Evolutionary conservation across 2,113 vertebrate genomes (phyloP), one percentile per base, ranked within the genome.

Genomic region (Sapayoa aenigma): DNA sequence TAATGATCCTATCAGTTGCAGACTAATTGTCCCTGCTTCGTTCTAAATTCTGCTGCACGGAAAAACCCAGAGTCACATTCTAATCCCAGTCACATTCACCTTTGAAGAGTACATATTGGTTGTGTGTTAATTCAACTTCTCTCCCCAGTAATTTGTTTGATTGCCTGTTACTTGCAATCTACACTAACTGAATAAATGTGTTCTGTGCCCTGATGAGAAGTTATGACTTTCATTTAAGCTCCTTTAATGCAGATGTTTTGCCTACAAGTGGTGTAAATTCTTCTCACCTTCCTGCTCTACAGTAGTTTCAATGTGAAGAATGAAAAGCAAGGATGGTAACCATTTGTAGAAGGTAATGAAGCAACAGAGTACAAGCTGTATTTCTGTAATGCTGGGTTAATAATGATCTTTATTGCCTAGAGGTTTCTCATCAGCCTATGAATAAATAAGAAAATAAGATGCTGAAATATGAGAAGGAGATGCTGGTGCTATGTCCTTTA

Each of bases 41-140:
- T 66, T 49, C 44, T 96, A 76, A 96, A 95, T 93, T 95, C 66
- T 95, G 63, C 83, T 81, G 93, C 68, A 55, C 7, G 55, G 73
- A 82, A 86, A 94, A 80, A 95, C 44, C 74, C 89, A 74, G 93
- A 93, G 39, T 58, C 93, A 74, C 69, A 74, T 92, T 93, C 72
- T 92, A 82, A 95, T 96, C 62, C 81, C 41, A 95, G 95, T 96
- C 95, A 93, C 93, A 94, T 97, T 96, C 81, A 94, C 63, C 42
- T 80, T 95, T 94, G 94, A 96, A 96, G 95, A 59, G 46, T 60
- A 89, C 77, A 47, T 53, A 83, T 77, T 75, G 52, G 85, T 76
- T 89, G 49, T 82, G 87, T 69, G 44, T 91, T 97, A 95, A 97
- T 96, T 97, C 91, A 69, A 2, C 66, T 89, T 80, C 82, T 90